Evolutionary conservation across 2,113 vertebrate genomes (phyloP).

Genomic region (Grammomys dolichurus): DNA sequence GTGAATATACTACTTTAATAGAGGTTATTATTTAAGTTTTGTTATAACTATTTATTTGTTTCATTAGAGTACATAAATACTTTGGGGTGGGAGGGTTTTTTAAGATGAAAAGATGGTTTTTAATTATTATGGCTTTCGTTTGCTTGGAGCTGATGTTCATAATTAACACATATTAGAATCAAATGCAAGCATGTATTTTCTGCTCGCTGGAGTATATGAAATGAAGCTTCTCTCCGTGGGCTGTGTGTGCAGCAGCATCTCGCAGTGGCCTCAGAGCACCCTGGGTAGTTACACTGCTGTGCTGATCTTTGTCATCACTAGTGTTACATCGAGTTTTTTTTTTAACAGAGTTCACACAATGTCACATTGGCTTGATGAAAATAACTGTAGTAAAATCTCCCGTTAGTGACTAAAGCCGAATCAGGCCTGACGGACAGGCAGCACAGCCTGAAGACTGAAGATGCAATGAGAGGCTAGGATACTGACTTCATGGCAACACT

Average conservation of each 20-base stretch:
- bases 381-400: constrained; percentile 1
- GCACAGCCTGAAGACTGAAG: neutral
- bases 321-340: constrained; percentile 61
- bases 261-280: constrained; percentile 59
- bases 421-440: neutral
- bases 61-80: constrained; percentile 79
- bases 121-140: constrained; percentile 79
- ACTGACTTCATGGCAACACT: neutral
- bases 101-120: constrained; percentile 78
- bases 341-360: constrained; percentile 44
- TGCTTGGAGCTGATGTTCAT: constrained; percentile 79
- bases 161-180: constrained; percentile 83
- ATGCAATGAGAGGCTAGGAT: neutral
- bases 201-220: constrained; percentile 79
- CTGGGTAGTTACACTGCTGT: constrained; percentile 56
- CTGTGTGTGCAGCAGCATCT: constrained; percentile 58
- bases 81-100: constrained; percentile 74
- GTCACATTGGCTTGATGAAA: constrained; percentile 61
- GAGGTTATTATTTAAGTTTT: constrained; percentile 76
- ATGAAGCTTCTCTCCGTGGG: constrained; percentile 71
- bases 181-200: constrained; percentile 77
- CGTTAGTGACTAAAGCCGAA: neutral
- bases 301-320: neutral
- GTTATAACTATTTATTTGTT: constrained; percentile 75
- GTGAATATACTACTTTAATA: constrained; percentile 70